These are phyloP conservation scores for Uropetala carovei DNA, from an alignment of 2,888 invertebrate genomes.

Conservation along the genomic window DNA sequence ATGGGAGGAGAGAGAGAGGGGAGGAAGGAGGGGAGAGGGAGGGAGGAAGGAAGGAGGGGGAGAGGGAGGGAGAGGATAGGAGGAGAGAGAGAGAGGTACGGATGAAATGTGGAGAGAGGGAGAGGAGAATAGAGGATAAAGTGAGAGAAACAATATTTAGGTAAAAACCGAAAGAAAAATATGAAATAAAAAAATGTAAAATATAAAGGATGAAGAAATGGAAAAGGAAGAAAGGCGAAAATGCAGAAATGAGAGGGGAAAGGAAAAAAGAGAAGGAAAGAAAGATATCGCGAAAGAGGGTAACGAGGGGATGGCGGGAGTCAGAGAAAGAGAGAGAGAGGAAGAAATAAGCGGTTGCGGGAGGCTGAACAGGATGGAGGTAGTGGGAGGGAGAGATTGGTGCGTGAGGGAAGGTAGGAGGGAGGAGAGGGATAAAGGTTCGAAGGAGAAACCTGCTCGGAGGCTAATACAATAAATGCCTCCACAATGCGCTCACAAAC, in stretches of 20 bases:
- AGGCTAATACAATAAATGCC: conserved; percentile 35
- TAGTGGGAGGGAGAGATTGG: neutral
- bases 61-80: neutral
- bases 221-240: neutral
- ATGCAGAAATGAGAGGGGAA: neutral
- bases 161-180: no score
- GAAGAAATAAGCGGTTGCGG: neutral
- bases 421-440: neutral
- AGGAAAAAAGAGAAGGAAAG: neutral
- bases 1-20: neutral
- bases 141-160: no score
- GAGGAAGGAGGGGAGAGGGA: neutral
- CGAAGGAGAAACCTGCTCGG: neutral
- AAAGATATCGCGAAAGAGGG: neutral
- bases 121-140: no score
- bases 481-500: conserved; percentile 7
- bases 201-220: no score
- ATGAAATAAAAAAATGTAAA: no score
- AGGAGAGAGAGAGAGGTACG: neutral
- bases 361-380: neutral
- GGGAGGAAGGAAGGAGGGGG: neutral
- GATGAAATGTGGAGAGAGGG: no score
- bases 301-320: neutral
- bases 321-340: neutral
- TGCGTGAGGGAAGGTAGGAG: neutral